Conservation (phyloP, 1,140 invertebrate genomes). For the Druon quercuslanigerum region DNA sequence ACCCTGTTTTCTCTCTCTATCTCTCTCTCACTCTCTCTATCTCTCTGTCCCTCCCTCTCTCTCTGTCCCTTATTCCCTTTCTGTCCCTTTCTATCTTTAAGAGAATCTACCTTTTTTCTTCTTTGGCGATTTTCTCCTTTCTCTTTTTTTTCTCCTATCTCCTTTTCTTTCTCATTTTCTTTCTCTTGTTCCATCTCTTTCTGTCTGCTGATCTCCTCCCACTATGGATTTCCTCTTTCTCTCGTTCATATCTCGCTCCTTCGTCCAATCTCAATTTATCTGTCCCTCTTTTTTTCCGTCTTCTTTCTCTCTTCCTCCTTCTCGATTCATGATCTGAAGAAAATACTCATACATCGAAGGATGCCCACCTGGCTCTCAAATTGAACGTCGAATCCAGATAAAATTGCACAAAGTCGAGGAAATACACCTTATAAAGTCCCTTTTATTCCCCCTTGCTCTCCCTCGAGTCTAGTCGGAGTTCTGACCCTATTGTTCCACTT, state of each 20-base stretch:
- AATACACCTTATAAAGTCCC: slow-evolving; percentile 14
- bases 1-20: slow-evolving; percentile 52
- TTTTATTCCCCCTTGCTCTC: slow-evolving; percentile 37
- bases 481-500: no score
- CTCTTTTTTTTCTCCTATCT: no score
- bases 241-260: slow-evolving; percentile 47
- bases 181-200: slow-evolving; percentile 7
- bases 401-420: slow-evolving; percentile 46
- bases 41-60: slow-evolving; percentile 38
- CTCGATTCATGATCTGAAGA: no score
- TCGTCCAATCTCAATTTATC: slow-evolving; percentile 41
- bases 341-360: neutral
- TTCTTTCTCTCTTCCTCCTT: neutral
- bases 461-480: slow-evolving; percentile 11
- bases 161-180: no score
- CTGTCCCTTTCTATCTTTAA: no score
- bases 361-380: slow-evolving; percentile 38
- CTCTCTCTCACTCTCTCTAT: slow-evolving; percentile 42
- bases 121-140: no score
- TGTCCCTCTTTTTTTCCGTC: slow-evolving; percentile 45
- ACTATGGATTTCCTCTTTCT: slow-evolving; percentile 41
- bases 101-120: no score
- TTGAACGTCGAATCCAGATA: slow-evolving; percentile 44
- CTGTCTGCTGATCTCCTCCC: slow-evolving; percentile 30
- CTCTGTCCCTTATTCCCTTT: slow-evolving; percentile 39